These are phyloP conservation scores for Umimayanthus chanpuru DNA, from an alignment of 92 coral and sea anemone species.

Conservation along the genomic window DNA sequence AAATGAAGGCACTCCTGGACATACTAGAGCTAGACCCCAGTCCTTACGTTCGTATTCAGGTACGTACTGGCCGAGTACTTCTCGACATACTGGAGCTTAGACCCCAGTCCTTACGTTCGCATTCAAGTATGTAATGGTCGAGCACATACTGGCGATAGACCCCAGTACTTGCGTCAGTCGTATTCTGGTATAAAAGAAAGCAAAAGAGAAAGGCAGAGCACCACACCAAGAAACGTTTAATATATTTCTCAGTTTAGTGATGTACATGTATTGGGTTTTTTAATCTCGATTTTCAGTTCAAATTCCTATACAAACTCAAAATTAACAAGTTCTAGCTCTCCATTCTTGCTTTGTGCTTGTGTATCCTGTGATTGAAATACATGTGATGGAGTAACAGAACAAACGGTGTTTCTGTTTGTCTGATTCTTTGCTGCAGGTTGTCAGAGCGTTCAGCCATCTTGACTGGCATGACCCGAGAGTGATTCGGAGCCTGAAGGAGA, in stretches of 20 bases:
- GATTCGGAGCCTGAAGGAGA: constrained; percentile 84
- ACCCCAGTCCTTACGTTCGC: constrained; percentile 94
- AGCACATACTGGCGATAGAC: constrained; percentile 84
- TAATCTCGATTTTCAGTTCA: too few species aligned
- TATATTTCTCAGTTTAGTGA: too few species aligned
- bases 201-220: too few species aligned
- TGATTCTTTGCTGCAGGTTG: constrained; percentile 64
- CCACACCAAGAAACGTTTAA: too few species aligned
- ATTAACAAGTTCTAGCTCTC: too few species aligned
- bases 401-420: not conserved
- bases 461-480: constrained; percentile 97
- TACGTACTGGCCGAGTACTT: constrained; percentile 51
- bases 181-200: constrained; percentile 65
- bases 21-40: constrained; percentile 94
- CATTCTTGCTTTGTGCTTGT: too few species aligned
- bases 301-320: too few species aligned
- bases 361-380: not conserved
- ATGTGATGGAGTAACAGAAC: not conserved
- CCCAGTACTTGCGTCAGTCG: constrained; percentile 96
- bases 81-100: constrained; percentile 92
- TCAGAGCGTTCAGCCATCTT: constrained; percentile 85
- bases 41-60: constrained; percentile 95
- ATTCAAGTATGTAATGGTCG: constrained; percentile 69
- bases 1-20: constrained; percentile 93
- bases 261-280: not conserved